Percentiles rank a stretch among this genome's conserved stretches.
Conservation (phyloP, 2,888 invertebrate genomes). For the Hemaris fuciformis region DNA sequence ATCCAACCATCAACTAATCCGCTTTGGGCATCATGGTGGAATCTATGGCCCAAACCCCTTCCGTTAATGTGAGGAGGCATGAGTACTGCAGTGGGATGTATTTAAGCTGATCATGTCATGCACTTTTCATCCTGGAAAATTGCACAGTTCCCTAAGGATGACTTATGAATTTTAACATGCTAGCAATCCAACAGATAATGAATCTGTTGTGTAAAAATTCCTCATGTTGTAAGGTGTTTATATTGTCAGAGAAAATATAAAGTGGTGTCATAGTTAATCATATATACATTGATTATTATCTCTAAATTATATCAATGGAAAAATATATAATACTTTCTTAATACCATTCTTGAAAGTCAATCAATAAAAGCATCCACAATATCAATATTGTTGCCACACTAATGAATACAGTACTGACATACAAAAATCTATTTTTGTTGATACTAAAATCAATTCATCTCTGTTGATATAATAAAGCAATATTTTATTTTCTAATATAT, state of each 20-base stretch:
- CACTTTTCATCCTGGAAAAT: slow-evolving; percentile 9
- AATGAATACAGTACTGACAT: background rate
- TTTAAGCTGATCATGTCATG: slow-evolving; percentile 9
- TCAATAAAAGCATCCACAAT: background rate
- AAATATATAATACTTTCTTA: too few species aligned
- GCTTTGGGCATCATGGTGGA: slow-evolving; percentile 2
- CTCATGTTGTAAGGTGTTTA: background rate
- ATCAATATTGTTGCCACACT: background rate
- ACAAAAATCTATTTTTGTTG: background rate
- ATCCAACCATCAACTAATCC: slow-evolving; percentile 6
- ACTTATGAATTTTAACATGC: background rate
- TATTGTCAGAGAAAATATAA: background rate
- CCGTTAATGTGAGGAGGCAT: slow-evolving; percentile 9
- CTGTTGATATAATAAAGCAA: background rate
- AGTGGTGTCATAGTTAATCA: background rate
- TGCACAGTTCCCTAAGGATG: slow-evolving; percentile 6
- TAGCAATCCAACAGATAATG: background rate
- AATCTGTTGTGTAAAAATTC: background rate
- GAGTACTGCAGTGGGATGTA: slow-evolving; percentile 6
- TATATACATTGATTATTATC: background rate
- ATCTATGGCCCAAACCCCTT: background rate
- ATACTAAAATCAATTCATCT: background rate
- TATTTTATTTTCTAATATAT: background rate
- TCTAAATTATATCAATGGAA: background rate
- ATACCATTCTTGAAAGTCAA: too few species aligned